Base-by-base conservation (phyloP, 1,140 invertebrate species). In the Drosophila kohkoa region DNA sequence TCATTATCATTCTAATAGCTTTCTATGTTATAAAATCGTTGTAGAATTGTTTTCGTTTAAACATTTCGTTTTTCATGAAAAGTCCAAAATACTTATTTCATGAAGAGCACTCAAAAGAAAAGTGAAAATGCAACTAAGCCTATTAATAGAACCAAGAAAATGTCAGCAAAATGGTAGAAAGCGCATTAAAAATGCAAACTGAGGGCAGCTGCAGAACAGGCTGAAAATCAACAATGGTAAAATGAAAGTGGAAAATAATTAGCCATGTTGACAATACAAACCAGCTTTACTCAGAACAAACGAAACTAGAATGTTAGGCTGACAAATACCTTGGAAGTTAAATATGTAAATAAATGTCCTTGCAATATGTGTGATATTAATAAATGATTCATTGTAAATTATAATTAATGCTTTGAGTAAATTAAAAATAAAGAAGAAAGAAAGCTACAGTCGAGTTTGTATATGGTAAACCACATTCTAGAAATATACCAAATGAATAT, bases 161-260 rank as follows among this genome's bases (percentile, higher is more conserved):
- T 87, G 83, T 63, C 77, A 86, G 66, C 57, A n/a, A 46, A 64
- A 79, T 77, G 82, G 66, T 52, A n/a, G 52, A 64, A 79, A 82
- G 82, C 79, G 75, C 71, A 79, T 86, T 87, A 65, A 75, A 63
- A 71, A 51, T 52, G 51, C 46, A 54, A 28, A 59, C 49, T 30
- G 6, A 60, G 48, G 60, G 11, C 32, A 67, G 15, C 15, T 28
- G 32, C 5, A 48, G 43, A 48, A 32, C 32, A 11, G 20, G 6
- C 38, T 7, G 15, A 25, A 62, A 81, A 63, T 41, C 46, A 81
- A 73, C 74, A 71, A 57, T 35, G 30, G 46, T 69, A 76, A 72
- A 87, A 76, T 62, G 79, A 57, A 87, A 85, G 70, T 79, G 79
- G 71, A 87, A 85, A 85, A 87, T 87, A 85, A 85, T 87, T 87